phyloP scores from a whole-genome alignment of 92 coral and sea anemone genomes.

The Epizoanthus illoricatus region DNA sequence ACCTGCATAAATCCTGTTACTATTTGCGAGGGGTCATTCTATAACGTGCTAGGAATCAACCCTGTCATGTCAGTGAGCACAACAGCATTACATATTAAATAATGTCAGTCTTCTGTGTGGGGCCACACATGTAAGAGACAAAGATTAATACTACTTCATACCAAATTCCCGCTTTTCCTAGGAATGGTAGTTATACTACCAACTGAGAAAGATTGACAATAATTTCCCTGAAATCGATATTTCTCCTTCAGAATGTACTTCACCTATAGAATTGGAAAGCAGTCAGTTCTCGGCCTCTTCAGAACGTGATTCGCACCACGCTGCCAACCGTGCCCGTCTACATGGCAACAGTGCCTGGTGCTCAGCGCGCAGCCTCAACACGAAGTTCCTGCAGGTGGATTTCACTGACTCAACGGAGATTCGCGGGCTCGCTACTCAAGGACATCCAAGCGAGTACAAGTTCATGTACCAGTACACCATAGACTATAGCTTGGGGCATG shows the following conservation, averaged over 20 bases:
- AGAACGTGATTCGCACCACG: slow-evolving; percentile 64
- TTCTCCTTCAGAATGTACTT: slow-evolving; percentile 60
- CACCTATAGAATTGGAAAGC: slow-evolving; percentile 52
- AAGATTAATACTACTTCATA: no score
- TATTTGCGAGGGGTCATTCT: no score
- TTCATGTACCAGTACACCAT: slow-evolving; percentile 62
- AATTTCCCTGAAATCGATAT: background rate
- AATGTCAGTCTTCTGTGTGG: no score
- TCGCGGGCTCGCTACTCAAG: slow-evolving; percentile 82
- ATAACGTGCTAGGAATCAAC: no score
- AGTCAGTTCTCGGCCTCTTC: slow-evolving; percentile 75
- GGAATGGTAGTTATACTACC: no score
- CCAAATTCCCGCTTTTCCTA: no score
- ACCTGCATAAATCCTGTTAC: background rate
- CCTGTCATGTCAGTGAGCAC: no score
- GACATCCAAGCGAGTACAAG: slow-evolving; percentile 77
- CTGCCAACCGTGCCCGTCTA: slow-evolving; percentile 74
- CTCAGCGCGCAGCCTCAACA: slow-evolving; percentile 72
- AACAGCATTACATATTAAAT: no score
- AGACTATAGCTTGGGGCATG: slow-evolving; percentile 62
- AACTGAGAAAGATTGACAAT: background rate
- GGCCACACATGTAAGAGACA: no score
- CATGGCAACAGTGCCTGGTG: slow-evolving; percentile 86
- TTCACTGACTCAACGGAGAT: slow-evolving; percentile 65
- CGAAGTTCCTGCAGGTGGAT: slow-evolving; percentile 72